Conservation (phyloP, 2,797 vertebrate genomes). For the Ctenosaura bakeri region DNA sequence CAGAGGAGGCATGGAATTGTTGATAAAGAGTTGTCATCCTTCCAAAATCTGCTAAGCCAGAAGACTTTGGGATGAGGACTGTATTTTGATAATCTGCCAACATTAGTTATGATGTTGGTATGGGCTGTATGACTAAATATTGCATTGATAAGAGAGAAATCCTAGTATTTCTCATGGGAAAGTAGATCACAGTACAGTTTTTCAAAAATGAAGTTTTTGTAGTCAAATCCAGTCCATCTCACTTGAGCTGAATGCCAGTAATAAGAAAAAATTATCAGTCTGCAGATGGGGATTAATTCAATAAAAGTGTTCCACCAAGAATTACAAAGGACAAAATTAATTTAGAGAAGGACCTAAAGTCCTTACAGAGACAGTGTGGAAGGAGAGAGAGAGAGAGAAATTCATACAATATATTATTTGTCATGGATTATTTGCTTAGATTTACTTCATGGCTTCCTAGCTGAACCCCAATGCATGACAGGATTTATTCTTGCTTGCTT, state of each 20-base stretch:
- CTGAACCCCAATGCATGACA: conserved; percentile 3
- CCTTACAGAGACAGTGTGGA: conserved; percentile 24
- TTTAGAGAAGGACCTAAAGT: not conserved
- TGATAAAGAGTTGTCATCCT: not conserved
- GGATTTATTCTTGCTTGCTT: conserved; percentile 18
- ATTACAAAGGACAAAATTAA: conserved; percentile 17
- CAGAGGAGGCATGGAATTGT: not conserved
- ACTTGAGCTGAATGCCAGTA: not conserved
- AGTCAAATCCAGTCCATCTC: not conserved
- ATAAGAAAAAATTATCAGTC: not conserved
- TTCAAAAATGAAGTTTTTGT: not conserved
- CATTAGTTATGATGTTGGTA: not conserved
- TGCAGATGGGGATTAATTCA: not conserved
- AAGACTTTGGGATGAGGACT: not conserved
- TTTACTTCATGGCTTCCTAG: conserved; percentile 16
- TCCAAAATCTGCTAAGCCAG: too few species aligned
- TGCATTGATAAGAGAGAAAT: not conserved
- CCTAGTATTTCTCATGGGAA: not conserved
- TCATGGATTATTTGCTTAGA: conserved; percentile 35
- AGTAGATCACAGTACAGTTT: not conserved
- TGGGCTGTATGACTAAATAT: not conserved
- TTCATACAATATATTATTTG: conserved; percentile 8
- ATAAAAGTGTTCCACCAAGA: not conserved
- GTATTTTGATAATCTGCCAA: not conserved
- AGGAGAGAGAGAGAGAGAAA: not conserved